These are phyloP conservation scores for Mormyrops attenuatus DNA, from an alignment of 2,797 vertebrate genomes.

Conservation along the genomic window DNA sequence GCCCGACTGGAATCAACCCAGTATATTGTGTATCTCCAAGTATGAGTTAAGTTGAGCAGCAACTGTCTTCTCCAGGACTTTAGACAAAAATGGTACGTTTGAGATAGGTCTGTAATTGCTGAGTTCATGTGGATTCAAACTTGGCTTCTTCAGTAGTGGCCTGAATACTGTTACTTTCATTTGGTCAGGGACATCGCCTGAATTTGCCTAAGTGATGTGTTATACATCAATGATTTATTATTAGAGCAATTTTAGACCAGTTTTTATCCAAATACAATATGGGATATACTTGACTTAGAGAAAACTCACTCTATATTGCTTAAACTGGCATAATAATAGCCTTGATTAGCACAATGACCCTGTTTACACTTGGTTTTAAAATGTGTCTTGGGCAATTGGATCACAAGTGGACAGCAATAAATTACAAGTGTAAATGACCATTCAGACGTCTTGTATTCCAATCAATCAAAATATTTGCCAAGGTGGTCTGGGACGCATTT, in stretches of 20 bases:
- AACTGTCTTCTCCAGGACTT: no score
- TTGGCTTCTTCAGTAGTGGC: no score
- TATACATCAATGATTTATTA: background rate
- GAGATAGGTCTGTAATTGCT: no score
- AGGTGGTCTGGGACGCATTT: background rate
- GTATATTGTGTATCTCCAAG: no score
- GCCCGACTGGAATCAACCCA: no score
- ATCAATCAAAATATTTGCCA: background rate
- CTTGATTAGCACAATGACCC: background rate
- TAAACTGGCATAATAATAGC: background rate
- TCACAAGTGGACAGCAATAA: background rate
- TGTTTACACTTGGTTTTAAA: background rate
- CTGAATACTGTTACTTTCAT: no score
- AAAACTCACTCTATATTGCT: background rate
- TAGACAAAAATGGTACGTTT: no score
- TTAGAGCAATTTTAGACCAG: background rate
- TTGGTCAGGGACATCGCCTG: no score
- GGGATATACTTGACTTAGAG: background rate
- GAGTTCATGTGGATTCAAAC: no score
- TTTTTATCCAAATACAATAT: background rate
- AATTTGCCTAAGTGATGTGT: background rate
- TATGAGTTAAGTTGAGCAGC: no score
- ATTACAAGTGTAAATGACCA: background rate
- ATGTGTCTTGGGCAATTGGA: background rate
- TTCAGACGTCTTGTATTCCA: background rate